phyloP scores from a whole-genome alignment of 2,797 vertebrate species.

The Gobionotothen gibberifrons region DNA sequence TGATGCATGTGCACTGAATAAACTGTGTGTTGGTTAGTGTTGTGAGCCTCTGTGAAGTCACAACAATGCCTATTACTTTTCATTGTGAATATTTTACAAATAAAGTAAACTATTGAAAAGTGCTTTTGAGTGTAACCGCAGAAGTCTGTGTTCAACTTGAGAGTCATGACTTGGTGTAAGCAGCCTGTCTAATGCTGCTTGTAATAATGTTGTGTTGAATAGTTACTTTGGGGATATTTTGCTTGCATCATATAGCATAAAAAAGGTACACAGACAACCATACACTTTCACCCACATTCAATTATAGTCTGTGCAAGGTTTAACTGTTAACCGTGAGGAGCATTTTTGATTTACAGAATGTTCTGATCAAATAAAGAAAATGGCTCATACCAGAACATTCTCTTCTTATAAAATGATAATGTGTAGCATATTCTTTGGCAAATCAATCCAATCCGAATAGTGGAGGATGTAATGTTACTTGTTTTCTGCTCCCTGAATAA shows the following conservation, averaged over 20 bases:
- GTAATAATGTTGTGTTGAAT: background rate
- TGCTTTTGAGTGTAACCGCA: constrained; percentile 35
- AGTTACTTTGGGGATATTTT: constrained; percentile 1
- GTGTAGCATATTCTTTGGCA: constrained; percentile 7
- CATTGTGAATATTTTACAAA: constrained; percentile 80
- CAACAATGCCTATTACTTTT: constrained; percentile 70
- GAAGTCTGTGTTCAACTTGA: constrained; percentile 2
- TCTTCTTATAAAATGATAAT: background rate
- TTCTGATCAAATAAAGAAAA: constrained; percentile 11
- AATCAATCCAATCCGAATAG: constrained; percentile 11
- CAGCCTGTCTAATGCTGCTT: background rate
- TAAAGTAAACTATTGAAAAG: constrained; percentile 70
- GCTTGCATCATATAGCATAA: background rate
- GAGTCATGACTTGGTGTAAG: constrained; percentile 4
- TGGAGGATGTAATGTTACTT: constrained; percentile 14
- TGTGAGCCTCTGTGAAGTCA: constrained; percentile 80
- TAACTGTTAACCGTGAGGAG: background rate
- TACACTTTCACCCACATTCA: constrained; percentile 10
- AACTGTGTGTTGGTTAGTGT: constrained; percentile 78
- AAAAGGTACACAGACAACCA: background rate
- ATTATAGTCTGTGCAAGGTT: constrained; percentile 4
- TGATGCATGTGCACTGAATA: constrained; percentile 82
- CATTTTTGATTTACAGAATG: constrained; percentile 4
- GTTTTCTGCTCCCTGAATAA: constrained; percentile 22
- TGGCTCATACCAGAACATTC: constrained; percentile 20